Evolutionary conservation across 2,888 invertebrate species (phyloP).

Genomic region (Eupithecia subfuscata): DNA sequence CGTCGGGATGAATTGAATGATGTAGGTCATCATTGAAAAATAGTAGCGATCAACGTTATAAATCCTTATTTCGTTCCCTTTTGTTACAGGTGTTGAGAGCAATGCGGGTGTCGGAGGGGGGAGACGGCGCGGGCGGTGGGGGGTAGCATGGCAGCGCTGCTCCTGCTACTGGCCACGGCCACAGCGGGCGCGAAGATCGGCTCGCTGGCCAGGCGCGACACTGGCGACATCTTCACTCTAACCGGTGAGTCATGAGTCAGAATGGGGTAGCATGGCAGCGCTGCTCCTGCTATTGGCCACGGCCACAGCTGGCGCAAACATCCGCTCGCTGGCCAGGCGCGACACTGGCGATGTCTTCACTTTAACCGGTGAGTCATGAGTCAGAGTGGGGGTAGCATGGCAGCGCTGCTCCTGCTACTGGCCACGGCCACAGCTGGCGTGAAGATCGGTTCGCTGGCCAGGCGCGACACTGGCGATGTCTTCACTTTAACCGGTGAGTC

Average conservation of each 20-base stretch:
- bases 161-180: slow-evolving; percentile 67
- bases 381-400: slow-evolving; percentile 72
- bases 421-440: slow-evolving; percentile 65
- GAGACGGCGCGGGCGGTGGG: slow-evolving; percentile 65
- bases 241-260: slow-evolving; percentile 49
- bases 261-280: slow-evolving; percentile 75
- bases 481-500: slow-evolving; percentile 67
- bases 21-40: too few relatives aligned
- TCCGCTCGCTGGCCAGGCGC: slow-evolving; percentile 72
- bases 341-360: slow-evolving; percentile 78
- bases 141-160: slow-evolving; percentile 77
- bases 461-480: slow-evolving; percentile 75
- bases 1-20: not conserved
- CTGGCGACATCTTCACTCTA: slow-evolving; percentile 76
- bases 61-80: not conserved
- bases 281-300: slow-evolving; percentile 70
- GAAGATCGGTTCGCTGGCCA: slow-evolving; percentile 72
- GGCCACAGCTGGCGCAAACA: slow-evolving; percentile 66
- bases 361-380: slow-evolving; percentile 54
- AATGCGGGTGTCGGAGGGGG: slow-evolving; percentile 62
- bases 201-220: slow-evolving; percentile 73
- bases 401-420: slow-evolving; percentile 70
- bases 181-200: slow-evolving; percentile 69
- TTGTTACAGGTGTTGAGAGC: slow-evolving; percentile 56
- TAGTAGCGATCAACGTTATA: not conserved